phyloP scores from a whole-genome alignment of 2,797 vertebrate genomes.

The Melanotaenia trifasciata region DNA sequence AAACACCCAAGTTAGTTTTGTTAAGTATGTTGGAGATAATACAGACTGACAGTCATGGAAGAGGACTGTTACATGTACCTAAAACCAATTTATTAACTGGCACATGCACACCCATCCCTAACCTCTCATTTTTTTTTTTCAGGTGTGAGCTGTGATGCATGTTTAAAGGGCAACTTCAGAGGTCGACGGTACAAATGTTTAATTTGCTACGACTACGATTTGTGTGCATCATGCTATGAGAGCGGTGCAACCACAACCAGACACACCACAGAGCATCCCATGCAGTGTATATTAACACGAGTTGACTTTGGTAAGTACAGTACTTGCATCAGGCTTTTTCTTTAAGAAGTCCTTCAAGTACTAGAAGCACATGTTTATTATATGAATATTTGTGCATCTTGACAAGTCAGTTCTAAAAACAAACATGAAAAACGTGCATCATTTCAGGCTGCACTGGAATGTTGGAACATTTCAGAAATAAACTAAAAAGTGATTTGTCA shows the following conservation, averaged over 20 bases:
- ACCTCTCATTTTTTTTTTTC: slow-evolving; percentile 33
- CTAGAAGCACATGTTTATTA: too few relatives aligned
- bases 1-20: too few relatives aligned
- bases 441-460: slow-evolving; percentile 5
- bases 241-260: slow-evolving; percentile 97
- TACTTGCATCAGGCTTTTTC: background rate
- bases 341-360: too few relatives aligned
- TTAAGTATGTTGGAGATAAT: too few relatives aligned
- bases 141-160: slow-evolving; percentile 99
- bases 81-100: background rate
- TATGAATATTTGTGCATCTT: background rate
- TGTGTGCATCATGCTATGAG: slow-evolving; percentile 99
- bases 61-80: background rate
- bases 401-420: background rate
- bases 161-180: slow-evolving; percentile 99
- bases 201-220: slow-evolving; percentile 99
- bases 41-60: background rate
- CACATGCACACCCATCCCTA: background rate
- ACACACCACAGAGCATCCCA: slow-evolving; percentile 98
- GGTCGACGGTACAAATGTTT: slow-evolving; percentile 99
- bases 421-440: background rate
- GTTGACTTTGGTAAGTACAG: slow-evolving; percentile 96
- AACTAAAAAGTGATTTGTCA: background rate
- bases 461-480: background rate
- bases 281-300: slow-evolving; percentile 99